Conservation (phyloP, 37 sponge, comb jelly and placozoan genomes). For the Mnemiopsis leidyi region DNA sequence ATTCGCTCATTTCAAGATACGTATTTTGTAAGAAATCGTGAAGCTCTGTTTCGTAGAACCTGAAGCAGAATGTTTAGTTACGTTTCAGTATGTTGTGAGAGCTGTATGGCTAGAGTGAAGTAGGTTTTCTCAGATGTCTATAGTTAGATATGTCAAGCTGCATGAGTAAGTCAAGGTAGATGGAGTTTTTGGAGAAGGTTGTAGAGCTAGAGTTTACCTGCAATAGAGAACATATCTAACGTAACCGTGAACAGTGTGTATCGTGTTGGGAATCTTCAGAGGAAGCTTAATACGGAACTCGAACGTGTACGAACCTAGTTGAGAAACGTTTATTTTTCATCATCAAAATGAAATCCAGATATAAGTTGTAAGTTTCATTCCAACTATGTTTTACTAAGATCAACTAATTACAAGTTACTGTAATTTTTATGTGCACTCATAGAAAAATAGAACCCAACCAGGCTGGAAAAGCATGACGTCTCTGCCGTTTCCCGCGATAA, state of each 20-base stretch:
- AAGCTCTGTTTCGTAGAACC: slow-evolving; percentile 3
- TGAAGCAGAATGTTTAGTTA: too few relatives aligned
- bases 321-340: too few relatives aligned
- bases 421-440: neutral
- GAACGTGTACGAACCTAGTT: slow-evolving; percentile 48
- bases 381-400: too few relatives aligned
- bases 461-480: slow-evolving; percentile 28
- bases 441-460: neutral
- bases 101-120: too few relatives aligned
- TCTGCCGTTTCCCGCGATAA: neutral
- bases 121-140: too few relatives aligned
- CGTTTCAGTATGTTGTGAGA: too few relatives aligned
- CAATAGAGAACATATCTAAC: slow-evolving; percentile 45
- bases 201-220: neutral
- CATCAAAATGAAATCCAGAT: too few relatives aligned
- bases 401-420: too few relatives aligned
- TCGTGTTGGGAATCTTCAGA: slow-evolving; percentile 44
- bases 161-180: too few relatives aligned
- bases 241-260: slow-evolving; percentile 37
- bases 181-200: too few relatives aligned
- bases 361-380: too few relatives aligned
- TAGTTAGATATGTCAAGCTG: too few relatives aligned
- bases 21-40: slow-evolving; percentile 31
- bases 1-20: neutral
- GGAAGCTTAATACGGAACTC: slow-evolving; percentile 23